These are phyloP conservation scores for Periparus ater DNA, from an alignment of 2,797 vertebrate genomes.

Conservation along the genomic window DNA sequence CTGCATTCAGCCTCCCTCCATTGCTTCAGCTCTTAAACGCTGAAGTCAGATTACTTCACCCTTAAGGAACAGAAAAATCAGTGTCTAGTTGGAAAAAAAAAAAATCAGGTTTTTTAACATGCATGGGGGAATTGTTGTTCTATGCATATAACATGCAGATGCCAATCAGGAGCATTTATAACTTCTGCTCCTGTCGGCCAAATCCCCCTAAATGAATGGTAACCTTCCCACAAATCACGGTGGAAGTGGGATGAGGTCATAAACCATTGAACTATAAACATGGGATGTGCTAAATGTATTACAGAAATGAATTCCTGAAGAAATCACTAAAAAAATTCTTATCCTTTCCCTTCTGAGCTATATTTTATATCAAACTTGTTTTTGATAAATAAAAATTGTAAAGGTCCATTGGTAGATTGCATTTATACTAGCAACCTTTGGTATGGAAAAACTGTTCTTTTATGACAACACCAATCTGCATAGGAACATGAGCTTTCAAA, in stretches of 20 bases:
- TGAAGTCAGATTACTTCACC: neutral
- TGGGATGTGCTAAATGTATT: neutral
- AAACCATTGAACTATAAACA: neutral
- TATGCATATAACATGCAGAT: neutral
- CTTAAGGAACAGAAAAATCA: neutral
- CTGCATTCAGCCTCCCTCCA: neutral
- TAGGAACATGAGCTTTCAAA: neutral
- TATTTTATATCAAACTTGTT: neutral
- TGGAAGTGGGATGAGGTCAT: neutral
- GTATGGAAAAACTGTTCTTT: neutral
- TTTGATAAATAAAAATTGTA: neutral
- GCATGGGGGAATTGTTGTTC: neutral
- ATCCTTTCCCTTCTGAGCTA: neutral
- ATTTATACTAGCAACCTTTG: neutral
- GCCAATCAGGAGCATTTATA: neutral
- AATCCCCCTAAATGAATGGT: neutral
- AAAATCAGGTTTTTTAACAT: neutral
- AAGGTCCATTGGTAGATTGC: neutral
- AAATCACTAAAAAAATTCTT: neutral
- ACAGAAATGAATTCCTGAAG: neutral
- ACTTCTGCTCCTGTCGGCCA: neutral
- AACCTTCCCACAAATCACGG: neutral
- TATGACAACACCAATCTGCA: neutral
- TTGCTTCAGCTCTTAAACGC: neutral
- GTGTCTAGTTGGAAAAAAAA: neutral